Evolutionary conservation across 2,113 vertebrate genomes (phyloP).

Genomic region (Eretmochelys imbricata): DNA sequence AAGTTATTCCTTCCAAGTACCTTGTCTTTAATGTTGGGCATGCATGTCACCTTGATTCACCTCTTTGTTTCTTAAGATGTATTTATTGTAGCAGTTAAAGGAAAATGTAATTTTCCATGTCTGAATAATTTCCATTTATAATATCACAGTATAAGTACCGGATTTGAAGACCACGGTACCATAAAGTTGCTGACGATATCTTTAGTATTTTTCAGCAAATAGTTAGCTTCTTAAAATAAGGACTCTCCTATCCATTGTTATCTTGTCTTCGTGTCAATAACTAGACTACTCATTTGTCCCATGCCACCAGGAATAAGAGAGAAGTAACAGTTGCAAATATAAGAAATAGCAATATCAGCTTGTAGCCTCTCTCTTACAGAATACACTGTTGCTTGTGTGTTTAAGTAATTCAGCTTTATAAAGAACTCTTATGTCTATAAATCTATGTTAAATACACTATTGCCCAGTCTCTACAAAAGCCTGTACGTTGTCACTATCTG

Average conservation of each 20-base stretch:
- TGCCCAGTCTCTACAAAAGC: neutral
- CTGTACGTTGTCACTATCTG: neutral
- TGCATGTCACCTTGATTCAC: neutral
- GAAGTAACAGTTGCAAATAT: neutral
- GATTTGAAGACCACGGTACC: neutral
- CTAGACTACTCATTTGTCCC: neutral
- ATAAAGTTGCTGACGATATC: neutral
- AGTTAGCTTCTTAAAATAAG: neutral
- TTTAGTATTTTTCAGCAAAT: neutral
- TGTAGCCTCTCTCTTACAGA: neutral
- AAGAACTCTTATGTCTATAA: neutral
- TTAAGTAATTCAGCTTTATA: neutral
- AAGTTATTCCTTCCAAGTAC: constrained; percentile 3
- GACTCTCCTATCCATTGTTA: neutral
- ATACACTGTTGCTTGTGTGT: neutral
- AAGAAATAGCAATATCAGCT: neutral
- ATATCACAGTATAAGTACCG: constrained; percentile 2
- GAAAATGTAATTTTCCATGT: constrained; percentile 11
- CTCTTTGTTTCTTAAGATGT: neutral
- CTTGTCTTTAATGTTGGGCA: constrained; percentile 16
- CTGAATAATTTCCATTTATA: neutral
- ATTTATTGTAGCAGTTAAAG: neutral
- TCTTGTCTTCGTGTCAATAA: neutral
- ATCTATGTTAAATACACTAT: neutral
- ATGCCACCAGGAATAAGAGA: neutral